Base-by-base conservation (phyloP, 2,888 invertebrate species). In the Scotopteryx bipunctaria region DNA sequence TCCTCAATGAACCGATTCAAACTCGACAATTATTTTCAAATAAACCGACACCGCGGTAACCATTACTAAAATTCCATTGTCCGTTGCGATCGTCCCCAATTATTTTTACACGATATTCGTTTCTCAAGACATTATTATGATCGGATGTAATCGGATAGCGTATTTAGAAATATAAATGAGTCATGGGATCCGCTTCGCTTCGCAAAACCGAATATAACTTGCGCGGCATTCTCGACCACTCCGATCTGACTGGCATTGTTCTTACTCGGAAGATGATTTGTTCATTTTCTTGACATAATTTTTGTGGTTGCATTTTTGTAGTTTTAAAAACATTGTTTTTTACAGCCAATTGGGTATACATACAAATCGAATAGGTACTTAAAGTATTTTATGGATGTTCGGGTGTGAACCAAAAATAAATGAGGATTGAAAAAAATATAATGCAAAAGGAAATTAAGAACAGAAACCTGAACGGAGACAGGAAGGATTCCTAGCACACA, bases 1-100 rank as follows among this genome's bases (percentile, higher is more conserved):
- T 85, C 83, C 78, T 86, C 84, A 83, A 85, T 86, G 79, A 82
- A 82, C 76, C 75, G 78, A 80, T 76, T 78, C 72, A 71, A 68
- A 71, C 61, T 63, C 62, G 66, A 66, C 64, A 60, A 59, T 68
- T 80, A 78, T 78, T 82, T 76, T 78, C 60, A 70, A 71, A 76
- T 73, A 79, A 82, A 76, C 77, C 76, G 83, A 85, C 80, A 86
- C 82, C 81, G 76, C 78, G 73, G n/a, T 75, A 78, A 81, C 79
- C 78, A 75, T 80, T 81, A 81, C 83, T 84, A 80, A 76, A 79
- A 81, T 74, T 81, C 87, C 88, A 86, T 88, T 85, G 88, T 89
- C 82, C 85, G 71, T 78, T 76, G 77, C 77, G 67, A 61, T 65
- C 66, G 66, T 75, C 79, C 77, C 73, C 68, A 67, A 68, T 73